Percentiles rank a stretch among this genome's conserved stretches.
Conservation (phyloP, 2,797 vertebrate species). For the Fringilla coelebs region DNA sequence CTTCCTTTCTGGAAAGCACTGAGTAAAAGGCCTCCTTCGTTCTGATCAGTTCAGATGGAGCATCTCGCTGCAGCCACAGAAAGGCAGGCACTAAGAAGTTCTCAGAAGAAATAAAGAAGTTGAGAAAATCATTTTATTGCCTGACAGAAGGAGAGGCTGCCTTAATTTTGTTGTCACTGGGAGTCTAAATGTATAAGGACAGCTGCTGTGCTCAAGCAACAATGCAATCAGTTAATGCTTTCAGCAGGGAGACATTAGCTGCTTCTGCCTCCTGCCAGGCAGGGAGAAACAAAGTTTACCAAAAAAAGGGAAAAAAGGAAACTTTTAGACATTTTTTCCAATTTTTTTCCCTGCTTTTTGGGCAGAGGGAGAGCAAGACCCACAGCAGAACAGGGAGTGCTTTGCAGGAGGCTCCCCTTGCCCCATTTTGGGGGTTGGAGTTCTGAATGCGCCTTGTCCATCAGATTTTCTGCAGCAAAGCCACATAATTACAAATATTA, state of each 20-base stretch:
- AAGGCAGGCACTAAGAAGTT: slow-evolving; percentile 39
- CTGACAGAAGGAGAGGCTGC: slow-evolving; percentile 66
- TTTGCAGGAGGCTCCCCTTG: background rate
- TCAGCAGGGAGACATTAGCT: slow-evolving; percentile 73
- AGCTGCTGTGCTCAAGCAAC: slow-evolving; percentile 74
- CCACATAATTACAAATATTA: background rate
- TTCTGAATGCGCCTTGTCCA: rapidly evolving
- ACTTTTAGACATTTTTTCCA: background rate
- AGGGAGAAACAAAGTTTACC: slow-evolving; percentile 64
- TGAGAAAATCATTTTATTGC: slow-evolving; percentile 66
- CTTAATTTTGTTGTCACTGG: slow-evolving; percentile 76
- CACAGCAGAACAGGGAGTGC: background rate
- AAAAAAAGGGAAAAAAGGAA: background rate
- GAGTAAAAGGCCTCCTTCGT: background rate
- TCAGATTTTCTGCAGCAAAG: background rate
- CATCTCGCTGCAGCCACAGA: background rate
- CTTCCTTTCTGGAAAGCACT: background rate
- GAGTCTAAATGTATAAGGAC: slow-evolving; percentile 73
- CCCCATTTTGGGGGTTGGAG: background rate
- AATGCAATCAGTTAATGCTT: slow-evolving; percentile 76
- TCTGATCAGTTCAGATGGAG: background rate
- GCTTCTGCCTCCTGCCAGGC: slow-evolving; percentile 65
- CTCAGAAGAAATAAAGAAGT: slow-evolving; percentile 66
- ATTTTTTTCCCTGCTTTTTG: background rate
- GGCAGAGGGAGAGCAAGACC: background rate